A percentile compares a stretch with the other conserved stretches of the same genome.
phyloP scores from a whole-genome alignment of 2,797 vertebrate species.

The Mus spretus region DNA sequence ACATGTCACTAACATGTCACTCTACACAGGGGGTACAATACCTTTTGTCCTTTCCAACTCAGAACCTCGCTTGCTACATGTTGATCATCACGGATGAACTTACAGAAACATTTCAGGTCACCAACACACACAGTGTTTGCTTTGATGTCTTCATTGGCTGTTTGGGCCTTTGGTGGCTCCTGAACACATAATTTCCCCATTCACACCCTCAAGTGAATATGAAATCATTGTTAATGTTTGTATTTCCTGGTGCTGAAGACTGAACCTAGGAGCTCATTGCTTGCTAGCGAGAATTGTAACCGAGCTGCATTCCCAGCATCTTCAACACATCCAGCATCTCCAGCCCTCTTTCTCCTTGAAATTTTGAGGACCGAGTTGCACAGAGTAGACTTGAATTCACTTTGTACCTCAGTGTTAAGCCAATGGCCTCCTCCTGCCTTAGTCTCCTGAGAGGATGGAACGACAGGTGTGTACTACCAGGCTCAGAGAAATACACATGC shows the following conservation, averaged over 20 bases:
- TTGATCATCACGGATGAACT: slow-evolving; percentile 72
- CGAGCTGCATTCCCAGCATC: neutral
- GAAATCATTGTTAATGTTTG: neutral
- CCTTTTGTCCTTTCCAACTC: slow-evolving; percentile 83
- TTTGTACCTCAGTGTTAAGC: neutral
- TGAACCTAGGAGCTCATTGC: neutral
- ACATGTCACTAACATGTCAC: neutral
- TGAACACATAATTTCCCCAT: neutral
- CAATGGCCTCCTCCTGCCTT: neutral
- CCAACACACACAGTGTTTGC: neutral
- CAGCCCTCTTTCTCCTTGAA: neutral
- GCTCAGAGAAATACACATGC: neutral
- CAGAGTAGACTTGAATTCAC: neutral
- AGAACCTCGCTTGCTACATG: slow-evolving; percentile 58
- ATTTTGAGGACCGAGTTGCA: neutral
- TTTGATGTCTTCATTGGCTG: slow-evolving; percentile 66
- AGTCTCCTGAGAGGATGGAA: neutral
- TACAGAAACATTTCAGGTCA: slow-evolving; percentile 76
- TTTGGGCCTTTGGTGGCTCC: neutral
- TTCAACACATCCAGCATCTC: neutral
- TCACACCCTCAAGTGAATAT: slow-evolving; percentile 31
- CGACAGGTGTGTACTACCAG: neutral
- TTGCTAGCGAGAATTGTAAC: neutral
- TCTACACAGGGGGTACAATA: neutral
- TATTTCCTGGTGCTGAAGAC: neutral